Conservation (phyloP, 2,797 vertebrate species). For the Peromyscus nudipes region DNA sequence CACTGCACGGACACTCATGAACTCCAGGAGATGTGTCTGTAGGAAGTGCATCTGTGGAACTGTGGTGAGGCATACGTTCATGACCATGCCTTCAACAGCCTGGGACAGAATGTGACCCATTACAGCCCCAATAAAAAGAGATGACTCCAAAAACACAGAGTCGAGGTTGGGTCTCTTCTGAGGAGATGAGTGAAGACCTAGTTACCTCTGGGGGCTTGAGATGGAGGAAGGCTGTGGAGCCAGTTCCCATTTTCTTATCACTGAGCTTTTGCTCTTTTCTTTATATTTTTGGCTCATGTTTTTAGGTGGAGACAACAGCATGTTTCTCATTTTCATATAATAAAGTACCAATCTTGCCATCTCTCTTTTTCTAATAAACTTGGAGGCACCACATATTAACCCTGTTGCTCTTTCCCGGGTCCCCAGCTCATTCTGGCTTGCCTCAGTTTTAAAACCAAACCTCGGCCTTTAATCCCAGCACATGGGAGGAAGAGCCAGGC, state of each 20-base stretch:
- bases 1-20: not conserved
- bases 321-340: not conserved
- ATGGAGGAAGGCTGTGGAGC: conserved; percentile 1
- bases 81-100: not conserved
- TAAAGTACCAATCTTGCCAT: not conserved
- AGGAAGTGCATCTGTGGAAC: not conserved
- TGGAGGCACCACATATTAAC: not conserved
- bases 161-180: not conserved
- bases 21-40: not conserved
- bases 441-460: not conserved
- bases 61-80: not conserved
- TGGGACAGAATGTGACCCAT: not conserved
- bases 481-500: no score
- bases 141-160: not conserved
- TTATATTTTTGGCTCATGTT: not conserved
- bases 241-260: not conserved
- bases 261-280: conserved; percentile 11
- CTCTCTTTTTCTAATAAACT: conserved; percentile 37
- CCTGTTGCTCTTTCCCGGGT: not conserved
- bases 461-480: not conserved
- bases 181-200: not conserved
- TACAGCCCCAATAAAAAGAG: not conserved
- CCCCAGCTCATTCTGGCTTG: not conserved
- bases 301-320: not conserved
- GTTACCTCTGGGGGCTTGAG: not conserved